Conservation (phyloP, 2,888 invertebrate genomes). For the Cartodere bifasciata region DNA sequence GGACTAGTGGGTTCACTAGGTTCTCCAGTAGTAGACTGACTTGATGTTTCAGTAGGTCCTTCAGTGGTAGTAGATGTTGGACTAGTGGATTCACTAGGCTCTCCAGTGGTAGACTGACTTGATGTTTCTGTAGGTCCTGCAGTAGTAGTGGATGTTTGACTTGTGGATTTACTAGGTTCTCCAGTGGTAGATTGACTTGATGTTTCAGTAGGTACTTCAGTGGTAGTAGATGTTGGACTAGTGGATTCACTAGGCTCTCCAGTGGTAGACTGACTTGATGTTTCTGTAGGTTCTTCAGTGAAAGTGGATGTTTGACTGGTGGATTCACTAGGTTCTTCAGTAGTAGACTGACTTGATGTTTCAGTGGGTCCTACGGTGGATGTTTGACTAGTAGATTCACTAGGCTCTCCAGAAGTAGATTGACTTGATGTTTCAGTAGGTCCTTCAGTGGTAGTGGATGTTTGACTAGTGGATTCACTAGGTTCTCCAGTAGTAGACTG, state of each 20-base stretch:
- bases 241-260: neutral
- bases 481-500: neutral
- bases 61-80: conserved; percentile 3
- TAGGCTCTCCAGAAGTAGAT: neutral
- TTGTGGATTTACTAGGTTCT: too few species aligned
- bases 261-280: conserved; percentile 5
- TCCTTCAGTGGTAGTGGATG: too few species aligned
- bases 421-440: neutral
- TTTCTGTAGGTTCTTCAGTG: conserved; percentile 1
- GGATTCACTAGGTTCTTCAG: neutral
- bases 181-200: neutral
- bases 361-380: conserved; percentile 4
- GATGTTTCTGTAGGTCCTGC: conserved; percentile 1
- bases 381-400: neutral
- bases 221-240: conserved; percentile 1
- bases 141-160: conserved; percentile 1
- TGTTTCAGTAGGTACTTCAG: neutral
- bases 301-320: neutral
- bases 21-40: neutral
- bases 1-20: neutral
- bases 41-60: neutral
- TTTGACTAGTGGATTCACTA: neutral
- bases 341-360: conserved; percentile 4
- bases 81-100: neutral
- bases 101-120: neutral